Conservation (phyloP, 2,888 invertebrate genomes). For the Chrysolina americana region DNA sequence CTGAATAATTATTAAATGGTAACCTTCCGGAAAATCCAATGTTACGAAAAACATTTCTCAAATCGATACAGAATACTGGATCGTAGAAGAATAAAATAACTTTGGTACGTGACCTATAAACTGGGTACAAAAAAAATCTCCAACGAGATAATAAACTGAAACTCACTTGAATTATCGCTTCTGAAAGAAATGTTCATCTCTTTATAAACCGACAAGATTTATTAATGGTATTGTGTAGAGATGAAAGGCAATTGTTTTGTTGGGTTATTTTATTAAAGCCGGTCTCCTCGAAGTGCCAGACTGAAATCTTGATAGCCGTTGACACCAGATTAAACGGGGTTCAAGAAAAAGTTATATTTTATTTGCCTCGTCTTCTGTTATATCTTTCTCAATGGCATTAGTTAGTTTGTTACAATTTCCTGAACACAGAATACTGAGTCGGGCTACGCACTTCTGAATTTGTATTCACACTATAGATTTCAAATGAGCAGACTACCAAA, state of each 20-base stretch:
- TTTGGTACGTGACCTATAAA: background rate
- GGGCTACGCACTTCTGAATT: too few species aligned
- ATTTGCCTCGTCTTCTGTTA: background rate
- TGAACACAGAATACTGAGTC: too few species aligned
- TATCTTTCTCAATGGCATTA: too few species aligned
- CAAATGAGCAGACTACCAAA: too few species aligned
- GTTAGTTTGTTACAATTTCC: too few species aligned
- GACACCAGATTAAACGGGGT: background rate
- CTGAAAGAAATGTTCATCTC: slow-evolving; percentile 6
- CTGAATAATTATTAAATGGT: too few species aligned
- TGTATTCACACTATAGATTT: too few species aligned
- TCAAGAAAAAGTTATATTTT: background rate
- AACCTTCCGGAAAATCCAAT: too few species aligned
- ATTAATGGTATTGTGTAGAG: slow-evolving; percentile 25
- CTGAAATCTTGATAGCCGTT: background rate
- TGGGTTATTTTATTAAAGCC: slow-evolving; percentile 24
- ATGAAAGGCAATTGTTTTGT: slow-evolving; percentile 21
- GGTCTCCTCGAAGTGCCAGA: slow-evolving; percentile 19
- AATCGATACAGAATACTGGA: too few species aligned
- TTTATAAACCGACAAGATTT: slow-evolving; percentile 29
- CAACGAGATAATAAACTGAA: background rate
- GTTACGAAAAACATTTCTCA: too few species aligned
- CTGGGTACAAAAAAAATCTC: background rate
- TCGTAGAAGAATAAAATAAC: background rate
- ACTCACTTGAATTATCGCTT: background rate